Evolutionary conservation across 2,888 invertebrate genomes (phyloP).

Genomic region (Ennomos fuscantarius): DNA sequence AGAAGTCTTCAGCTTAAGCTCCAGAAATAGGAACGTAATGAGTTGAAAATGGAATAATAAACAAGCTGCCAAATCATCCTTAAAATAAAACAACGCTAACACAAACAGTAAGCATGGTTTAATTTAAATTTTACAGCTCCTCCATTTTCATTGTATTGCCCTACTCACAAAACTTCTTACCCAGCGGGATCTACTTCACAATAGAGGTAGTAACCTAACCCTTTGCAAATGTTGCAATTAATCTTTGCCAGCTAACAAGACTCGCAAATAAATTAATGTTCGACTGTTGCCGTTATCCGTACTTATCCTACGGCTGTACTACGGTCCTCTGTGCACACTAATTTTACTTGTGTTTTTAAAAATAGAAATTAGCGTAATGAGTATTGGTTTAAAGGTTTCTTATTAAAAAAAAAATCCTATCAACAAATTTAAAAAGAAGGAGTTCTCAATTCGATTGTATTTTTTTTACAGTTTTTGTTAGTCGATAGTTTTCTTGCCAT

Average conservation of each 20-base stretch:
- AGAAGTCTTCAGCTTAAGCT: too few species aligned
- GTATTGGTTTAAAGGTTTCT: background rate
- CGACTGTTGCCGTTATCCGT: constrained; percentile 41
- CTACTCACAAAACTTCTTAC: constrained; percentile 1
- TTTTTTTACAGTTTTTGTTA: too few species aligned
- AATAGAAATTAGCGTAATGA: constrained; percentile 6
- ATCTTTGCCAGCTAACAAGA: constrained; percentile 13
- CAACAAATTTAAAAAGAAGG: too few species aligned
- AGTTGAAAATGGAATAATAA: too few species aligned
- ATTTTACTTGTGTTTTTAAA: constrained; percentile 43
- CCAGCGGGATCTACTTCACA: background rate
- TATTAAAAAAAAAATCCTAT: too few species aligned
- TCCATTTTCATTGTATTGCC: background rate
- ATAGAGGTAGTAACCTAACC: constrained; percentile 8
- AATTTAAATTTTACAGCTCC: background rate
- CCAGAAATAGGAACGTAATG: too few species aligned
- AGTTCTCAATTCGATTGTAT: too few species aligned
- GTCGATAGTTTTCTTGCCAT: too few species aligned
- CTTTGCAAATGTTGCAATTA: constrained; percentile 9
- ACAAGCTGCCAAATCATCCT: too few species aligned
- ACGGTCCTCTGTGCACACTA: constrained; percentile 45
- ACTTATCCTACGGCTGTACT: constrained; percentile 45
- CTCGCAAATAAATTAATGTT: constrained; percentile 45
- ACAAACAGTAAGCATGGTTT: too few species aligned
- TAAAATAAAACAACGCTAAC: too few species aligned